Base-by-base conservation (phyloP, 2,888 invertebrate species). In the Andrena marginata region DNA sequence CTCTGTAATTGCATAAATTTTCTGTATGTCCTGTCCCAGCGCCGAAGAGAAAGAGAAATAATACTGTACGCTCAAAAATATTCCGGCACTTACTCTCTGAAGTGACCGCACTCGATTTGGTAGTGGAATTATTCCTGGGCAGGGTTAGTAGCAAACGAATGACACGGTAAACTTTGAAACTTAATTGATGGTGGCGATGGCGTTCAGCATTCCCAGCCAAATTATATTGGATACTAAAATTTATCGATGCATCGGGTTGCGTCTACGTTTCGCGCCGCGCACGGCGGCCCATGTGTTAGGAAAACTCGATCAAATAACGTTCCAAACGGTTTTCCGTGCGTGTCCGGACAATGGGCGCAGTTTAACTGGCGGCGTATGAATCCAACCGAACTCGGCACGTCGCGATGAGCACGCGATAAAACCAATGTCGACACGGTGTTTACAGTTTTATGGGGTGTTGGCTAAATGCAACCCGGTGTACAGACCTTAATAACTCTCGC, bases 361-460 rank as follows among this genome's bases (percentile, higher is more conserved):
- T 62, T 72, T 72, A 60, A 76, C 31, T 70, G 70, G 64, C 68
- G 56, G 75, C 79, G 75, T 68, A 73, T 80, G 86, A 75, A 87
- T 80, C 77, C 81, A 48, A 54, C 54, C 59, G 48, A 48, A 70
- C 35, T 26, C 56, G 20, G 33, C 56, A 33, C 62, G 73, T 69
- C 62, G 67, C 80, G 80, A 85, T 80, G 85, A 85, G 82, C 67
- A 75, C 79, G 80, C 86, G 87, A 87, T 87, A 86, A 87, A 87
- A 87, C 86, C 87, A 82, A 85, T 87, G 86, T 79, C 70, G 79
- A 85, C 77, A 85, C 76, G 86, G 80, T 85, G 87, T 87, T 86
- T 82, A 79, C 87, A 86, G 85, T 87, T 87, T 87, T 87, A 87
- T 86, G 87, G 85, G 82, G 81, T 87, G 87, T 81, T 56, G 80